A percentile compares a stretch with the other conserved stretches of the same genome.
These are phyloP conservation scores for Leptinotarsa tumamoca DNA, from an alignment of 2,888 invertebrate species.

Conservation along the genomic window DNA sequence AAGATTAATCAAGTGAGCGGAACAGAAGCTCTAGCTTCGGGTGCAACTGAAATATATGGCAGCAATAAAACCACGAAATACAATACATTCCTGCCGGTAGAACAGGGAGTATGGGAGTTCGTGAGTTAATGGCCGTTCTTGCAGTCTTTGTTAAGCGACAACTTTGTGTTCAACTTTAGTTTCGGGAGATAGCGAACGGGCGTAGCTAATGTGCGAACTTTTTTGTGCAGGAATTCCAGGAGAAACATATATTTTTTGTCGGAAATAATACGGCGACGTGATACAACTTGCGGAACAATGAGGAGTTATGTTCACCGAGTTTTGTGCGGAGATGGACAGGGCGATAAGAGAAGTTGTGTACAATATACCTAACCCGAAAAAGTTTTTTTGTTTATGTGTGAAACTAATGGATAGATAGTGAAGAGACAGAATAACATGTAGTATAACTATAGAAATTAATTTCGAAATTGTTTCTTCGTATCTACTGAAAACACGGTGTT, in stretches of 20 bases:
- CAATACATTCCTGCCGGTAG: constrained; percentile 42
- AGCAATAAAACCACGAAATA: constrained; percentile 47
- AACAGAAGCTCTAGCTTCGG: constrained; percentile 45
- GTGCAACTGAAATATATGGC: constrained; percentile 48
- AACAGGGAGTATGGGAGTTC: constrained; percentile 23
- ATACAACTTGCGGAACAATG: constrained; percentile 29
- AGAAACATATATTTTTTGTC: constrained; percentile 28
- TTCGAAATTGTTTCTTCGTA: no score
- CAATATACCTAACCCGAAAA: neutral
- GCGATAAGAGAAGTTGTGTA: neutral
- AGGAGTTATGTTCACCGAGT: neutral
- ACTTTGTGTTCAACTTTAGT: constrained; percentile 42
- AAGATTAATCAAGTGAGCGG: constrained; percentile 49
- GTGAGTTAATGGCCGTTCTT: constrained; percentile 42
- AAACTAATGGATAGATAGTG: neutral
- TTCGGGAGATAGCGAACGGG: constrained; percentile 29
- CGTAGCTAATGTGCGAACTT: constrained; percentile 31
- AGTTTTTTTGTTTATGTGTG: neutral
- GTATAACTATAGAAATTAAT: no score
- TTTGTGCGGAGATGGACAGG: neutral
- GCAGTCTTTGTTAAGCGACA: constrained; percentile 42
- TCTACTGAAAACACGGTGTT: no score
- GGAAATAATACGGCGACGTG: constrained; percentile 25
- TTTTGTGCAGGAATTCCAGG: constrained; percentile 23
- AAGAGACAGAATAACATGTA: neutral